Base-by-base conservation (phyloP, 2,113 vertebrate genomes). In the Gallinago undulata region DNA sequence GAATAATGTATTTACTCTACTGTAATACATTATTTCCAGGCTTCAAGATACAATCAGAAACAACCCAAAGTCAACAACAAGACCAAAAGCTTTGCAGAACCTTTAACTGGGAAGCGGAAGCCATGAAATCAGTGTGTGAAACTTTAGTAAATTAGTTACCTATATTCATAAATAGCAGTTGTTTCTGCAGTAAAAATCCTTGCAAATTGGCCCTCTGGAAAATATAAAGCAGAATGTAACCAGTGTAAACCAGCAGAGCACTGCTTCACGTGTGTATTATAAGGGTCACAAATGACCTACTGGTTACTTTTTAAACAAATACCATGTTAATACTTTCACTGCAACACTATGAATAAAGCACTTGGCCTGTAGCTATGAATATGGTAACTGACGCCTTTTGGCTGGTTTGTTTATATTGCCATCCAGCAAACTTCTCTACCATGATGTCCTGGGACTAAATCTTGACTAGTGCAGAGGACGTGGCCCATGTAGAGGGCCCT, bases 291-390 rank as follows among this genome's bases (percentile, higher is more conserved):
- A 97, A 98, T 97, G 97, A 97, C 94, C 87, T 91, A 85, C 98
- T 98, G 97, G 98, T 99, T 99, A 98, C 97, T 98, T 96, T 98
- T 98, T 98, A 98, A 98, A 98, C 98, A 98, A 98, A 98, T 97
- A 98, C 88, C 98, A 96, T 98, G 94, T 98, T 98, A 98, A 98
- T 98, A 98, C 98, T 98, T 98, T 81, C 94, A 97, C 94, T 97
- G 90, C 59, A 66, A 78, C 67, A 87, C 22, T 90, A 95, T 88
- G 97, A 96, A 98, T 98, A 97, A 98, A 94, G 96, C 70, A 98
- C 97, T 96, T 97, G 79, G 87, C 96, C 97, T 41, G 45, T 25
- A 94, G 97, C 94, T 83, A 95, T 11, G 62, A 78, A 93, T 81
- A 85, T 69, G 43, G 82, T 43, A 73, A 78, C 80, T 72, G 57